Percentiles rank a stretch among this genome's conserved stretches.
Conservation (phyloP, 1,140 invertebrate genomes). For the Hesperophylax magnus region DNA sequence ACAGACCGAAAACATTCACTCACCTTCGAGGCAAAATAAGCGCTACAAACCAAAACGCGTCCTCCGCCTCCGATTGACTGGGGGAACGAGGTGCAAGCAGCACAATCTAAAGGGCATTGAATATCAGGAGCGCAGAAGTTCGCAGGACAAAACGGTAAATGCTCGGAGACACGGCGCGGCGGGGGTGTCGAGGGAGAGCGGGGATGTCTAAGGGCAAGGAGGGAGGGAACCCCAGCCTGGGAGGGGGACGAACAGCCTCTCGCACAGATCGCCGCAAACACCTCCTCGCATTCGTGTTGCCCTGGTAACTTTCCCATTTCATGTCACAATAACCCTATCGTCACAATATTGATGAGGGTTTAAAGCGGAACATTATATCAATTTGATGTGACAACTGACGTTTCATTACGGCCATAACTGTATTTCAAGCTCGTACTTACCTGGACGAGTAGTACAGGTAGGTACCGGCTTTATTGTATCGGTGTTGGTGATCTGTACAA, state of each 20-base stretch:
- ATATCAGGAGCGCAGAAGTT: conserved; percentile 52
- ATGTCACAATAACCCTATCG: conserved; percentile 46
- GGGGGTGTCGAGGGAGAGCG: not conserved
- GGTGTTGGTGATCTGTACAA: too few species aligned
- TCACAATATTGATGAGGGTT: conserved; percentile 22
- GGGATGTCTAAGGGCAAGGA: not conserved
- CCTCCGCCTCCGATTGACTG: too few species aligned
- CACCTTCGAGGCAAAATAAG: too few species aligned
- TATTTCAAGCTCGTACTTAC: conserved; percentile 6
- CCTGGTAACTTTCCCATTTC: conserved; percentile 40
- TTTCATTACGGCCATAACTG: conserved; percentile 29
- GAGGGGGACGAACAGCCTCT: conserved; percentile 23
- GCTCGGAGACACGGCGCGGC: conserved; percentile 2
- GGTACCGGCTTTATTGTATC: too few species aligned
- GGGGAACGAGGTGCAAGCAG: too few species aligned
- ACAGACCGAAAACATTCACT: too few species aligned
- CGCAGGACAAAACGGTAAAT: conserved; percentile 13
- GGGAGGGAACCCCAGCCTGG: not conserved
- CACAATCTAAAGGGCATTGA: conserved; percentile 54
- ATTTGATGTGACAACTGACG: conserved; percentile 32
- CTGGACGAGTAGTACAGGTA: not conserved
- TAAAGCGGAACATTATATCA: conserved; percentile 26
- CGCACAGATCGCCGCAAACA: conserved; percentile 14
- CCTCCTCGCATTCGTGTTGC: conserved; percentile 16
- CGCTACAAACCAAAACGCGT: too few species aligned